phyloP scores from a whole-genome alignment of 2,113 vertebrate genomes.

The Deroptyus accipitrinus region DNA sequence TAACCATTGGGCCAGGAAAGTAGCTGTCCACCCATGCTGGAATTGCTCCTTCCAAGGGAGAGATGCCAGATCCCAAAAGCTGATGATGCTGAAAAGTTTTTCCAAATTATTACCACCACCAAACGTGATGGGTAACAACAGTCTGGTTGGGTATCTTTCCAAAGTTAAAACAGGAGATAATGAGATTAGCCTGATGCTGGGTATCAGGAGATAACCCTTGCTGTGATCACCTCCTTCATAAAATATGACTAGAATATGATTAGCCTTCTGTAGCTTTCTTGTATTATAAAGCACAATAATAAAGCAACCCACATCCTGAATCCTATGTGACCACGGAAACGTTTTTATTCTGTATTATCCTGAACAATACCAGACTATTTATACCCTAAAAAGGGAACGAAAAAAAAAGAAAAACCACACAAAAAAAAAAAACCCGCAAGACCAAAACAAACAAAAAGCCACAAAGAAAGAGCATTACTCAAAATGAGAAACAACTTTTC shows the following conservation, averaged over 20 bases:
- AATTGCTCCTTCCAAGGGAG: neutral
- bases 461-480: neutral
- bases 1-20: neutral
- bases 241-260: neutral
- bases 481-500: conserved; percentile 34
- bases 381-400: neutral
- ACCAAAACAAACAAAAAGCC: neutral
- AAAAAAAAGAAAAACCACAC: neutral
- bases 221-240: neutral
- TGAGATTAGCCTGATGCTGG: neutral
- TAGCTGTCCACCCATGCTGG: neutral
- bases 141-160: neutral
- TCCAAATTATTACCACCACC: neutral
- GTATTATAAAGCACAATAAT: neutral
- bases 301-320: neutral
- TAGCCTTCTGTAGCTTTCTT: neutral
- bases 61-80: neutral
- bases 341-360: neutral
- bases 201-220: neutral
- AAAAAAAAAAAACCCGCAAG: neutral
- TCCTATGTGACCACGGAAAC: neutral
- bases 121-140: neutral
- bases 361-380: conserved; percentile 22
- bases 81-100: neutral
- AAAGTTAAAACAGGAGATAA: neutral